Base-by-base conservation (phyloP, 1,140 invertebrate species). In the Pseudomyrmex sp. region DNA sequence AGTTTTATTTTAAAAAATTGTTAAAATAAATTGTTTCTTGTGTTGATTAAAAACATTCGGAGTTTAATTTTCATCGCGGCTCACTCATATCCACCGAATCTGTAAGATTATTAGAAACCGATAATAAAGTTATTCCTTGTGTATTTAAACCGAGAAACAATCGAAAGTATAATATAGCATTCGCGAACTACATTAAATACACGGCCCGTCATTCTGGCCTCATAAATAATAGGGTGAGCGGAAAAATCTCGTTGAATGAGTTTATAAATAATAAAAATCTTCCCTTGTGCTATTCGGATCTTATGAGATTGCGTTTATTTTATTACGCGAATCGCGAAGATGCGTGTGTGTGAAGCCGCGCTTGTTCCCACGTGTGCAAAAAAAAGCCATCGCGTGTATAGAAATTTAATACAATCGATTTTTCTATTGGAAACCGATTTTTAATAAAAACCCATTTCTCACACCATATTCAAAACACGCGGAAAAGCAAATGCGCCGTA, bases 211-310 rank as follows among this genome's bases (percentile, higher is more conserved):
- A 52, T 52, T 52, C 50, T 12, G 61, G 48, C 18, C 73, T 58
- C 66, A 84, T 86, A 82, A 84, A 86, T 86, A 86, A 86, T 84
- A 82, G 65, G 5, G 0, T 35, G 35, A 35, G 7, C 35, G 35
- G 35, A 35, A 35, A 35, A 87, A 73, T 20, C 54, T 65, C 50
- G 56, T 74, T 26, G 63, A 73, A 59, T 26, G 26, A 66, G 48
- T 73, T 83, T 63, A 87, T 87, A 87, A 87, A 87, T 87, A 87
- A 87, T 87, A 77, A 70, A 87, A 74, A 66, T 48, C 20, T 3
- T 35, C 0, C 0, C 35, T 35, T 35, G 35, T 61, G 61, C 56
- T 48, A 23, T 2, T 9, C 12, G 46, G 48, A 52, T 75, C 69
- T 79, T 79, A n/a, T 35, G 23, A 58, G 69, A 85, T 82, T 75